These are phyloP conservation scores for Nemopilema nomurai DNA, from an alignment of 30 jellyfish, hydroid and myxozoan species.

Conservation along the genomic window DNA sequence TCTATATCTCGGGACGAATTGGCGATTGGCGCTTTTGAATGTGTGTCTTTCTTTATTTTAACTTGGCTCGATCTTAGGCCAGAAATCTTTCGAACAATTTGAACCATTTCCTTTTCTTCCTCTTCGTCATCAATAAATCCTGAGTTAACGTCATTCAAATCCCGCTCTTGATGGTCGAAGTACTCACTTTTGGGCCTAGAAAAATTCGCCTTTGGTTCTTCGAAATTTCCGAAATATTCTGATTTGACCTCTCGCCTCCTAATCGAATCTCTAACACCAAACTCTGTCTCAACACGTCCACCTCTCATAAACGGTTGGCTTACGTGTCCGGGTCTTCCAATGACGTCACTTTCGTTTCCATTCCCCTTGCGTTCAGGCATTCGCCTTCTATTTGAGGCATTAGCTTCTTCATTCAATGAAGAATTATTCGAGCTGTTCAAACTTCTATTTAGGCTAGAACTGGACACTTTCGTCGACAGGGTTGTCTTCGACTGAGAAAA, in stretches of 20 bases:
- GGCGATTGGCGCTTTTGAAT: not conserved
- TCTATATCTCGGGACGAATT: not conserved
- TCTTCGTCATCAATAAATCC: constrained; percentile 37
- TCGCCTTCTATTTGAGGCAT: not conserved
- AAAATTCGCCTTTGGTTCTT: not conserved
- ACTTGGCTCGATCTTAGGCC: constrained; percentile 60
- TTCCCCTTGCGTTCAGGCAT: not conserved
- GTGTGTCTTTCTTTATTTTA: constrained; percentile 8
- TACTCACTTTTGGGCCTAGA: constrained; percentile 41
- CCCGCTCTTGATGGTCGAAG: not conserved
- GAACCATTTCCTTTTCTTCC: constrained; percentile 56
- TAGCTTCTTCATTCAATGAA: not conserved
- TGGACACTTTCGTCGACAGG: not conserved
- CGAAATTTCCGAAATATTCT: constrained; percentile 12
- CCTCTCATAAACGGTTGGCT: not conserved
- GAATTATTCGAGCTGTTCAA: not conserved
- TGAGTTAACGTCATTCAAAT: not conserved
- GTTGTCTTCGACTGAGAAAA: not conserved
- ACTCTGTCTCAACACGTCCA: not conserved
- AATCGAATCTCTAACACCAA: not conserved
- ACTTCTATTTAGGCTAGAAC: not conserved
- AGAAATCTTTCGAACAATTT: constrained; percentile 56
- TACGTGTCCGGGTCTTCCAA: not conserved
- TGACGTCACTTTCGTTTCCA: not conserved
- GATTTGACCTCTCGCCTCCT: constrained; percentile 34